These are phyloP conservation scores for Lissonota sp. DNA, from an alignment of 2,888 invertebrate genomes.

Conservation along the genomic window DNA sequence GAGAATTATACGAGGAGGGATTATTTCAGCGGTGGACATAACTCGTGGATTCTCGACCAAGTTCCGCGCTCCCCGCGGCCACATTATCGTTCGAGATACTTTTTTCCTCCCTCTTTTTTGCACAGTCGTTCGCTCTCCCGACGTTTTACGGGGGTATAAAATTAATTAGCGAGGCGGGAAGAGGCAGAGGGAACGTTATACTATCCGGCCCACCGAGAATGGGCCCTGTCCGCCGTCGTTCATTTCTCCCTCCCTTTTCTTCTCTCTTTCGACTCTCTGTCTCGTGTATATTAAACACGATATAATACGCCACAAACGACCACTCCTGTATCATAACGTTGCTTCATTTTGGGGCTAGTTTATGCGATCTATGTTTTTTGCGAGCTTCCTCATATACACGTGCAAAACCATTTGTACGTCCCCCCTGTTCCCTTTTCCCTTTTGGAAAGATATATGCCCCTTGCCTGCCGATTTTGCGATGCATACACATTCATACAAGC, in stretches of 20 bases:
- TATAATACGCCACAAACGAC: conserved; percentile 39
- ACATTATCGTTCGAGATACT: conserved; percentile 58
- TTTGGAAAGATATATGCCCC: conserved; percentile 12
- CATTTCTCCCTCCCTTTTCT: conserved; percentile 29
- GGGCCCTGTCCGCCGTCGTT: conserved; percentile 60
- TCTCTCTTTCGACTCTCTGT: conserved; percentile 46
- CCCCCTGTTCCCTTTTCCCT: not conserved
- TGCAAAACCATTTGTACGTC: not conserved
- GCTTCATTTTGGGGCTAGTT: conserved; percentile 36
- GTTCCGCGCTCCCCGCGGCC: conserved; percentile 53
- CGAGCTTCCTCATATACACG: conserved; percentile 13
- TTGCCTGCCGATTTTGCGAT: not conserved
- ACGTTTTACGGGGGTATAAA: conserved; percentile 75
- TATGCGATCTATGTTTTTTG: conserved; percentile 57
- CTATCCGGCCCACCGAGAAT: conserved; percentile 62
- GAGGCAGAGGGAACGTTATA: conserved; percentile 64
- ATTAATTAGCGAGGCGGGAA: conserved; percentile 74
- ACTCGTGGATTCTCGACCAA: conserved; percentile 46
- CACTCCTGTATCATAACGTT: conserved; percentile 37
- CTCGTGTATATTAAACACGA: conserved; percentile 25
- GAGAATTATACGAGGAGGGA: too few relatives aligned
- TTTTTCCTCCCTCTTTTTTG: conserved; percentile 33
- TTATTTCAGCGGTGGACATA: conserved; percentile 41
- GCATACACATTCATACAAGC: not conserved
- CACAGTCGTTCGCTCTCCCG: conserved; percentile 52